Base-by-base conservation (phyloP, 2,113 vertebrate species). In the Atractosteus spatula region DNA sequence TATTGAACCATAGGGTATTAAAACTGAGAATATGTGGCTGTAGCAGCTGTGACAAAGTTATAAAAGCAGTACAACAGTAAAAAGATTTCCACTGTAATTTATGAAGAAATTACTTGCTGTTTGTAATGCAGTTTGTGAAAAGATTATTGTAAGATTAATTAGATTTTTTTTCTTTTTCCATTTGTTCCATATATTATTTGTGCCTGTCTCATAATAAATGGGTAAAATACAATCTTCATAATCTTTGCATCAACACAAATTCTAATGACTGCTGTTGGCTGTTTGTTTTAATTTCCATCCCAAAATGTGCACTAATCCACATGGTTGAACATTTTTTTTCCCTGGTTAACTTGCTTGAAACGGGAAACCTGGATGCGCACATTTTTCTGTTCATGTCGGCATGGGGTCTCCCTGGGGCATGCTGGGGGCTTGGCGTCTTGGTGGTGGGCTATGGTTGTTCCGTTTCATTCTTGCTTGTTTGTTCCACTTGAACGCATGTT, bases 201-300 rank as follows among this genome's bases (percentile, higher is more conserved):
- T 5, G 7, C n/a, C 16, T 44, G 56, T 11, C 51, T 71, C 8
- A 62, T 43, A 71, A 63, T 64, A 62, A 62, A 12, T 71, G 44
- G 59, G 14, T 47, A 41, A 42, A 70, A n/a, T 43, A 66, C 29
- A 43, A 16, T 11, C 16, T 14, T 47, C 14, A 62, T 44, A 8
- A 70, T 51, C 47, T 51, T 51, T 51, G 47, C 47, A 51, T 7
- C 5, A 51, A 56, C 41, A 59, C 16, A n/a, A 3, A 61, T 45
- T 45, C 57, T 71, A 71, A 64, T 59, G 4, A 16, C 61, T 71
- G 59, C 61, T 54, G 55, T 41, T 57, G 68, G 14, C 13, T 71
- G 57, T 59, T 71, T 62, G 7, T 64, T 43, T 44, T 61, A 41
- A 29, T 47, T 70, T 71, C 4, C 69, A 57, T 62, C 4, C 69